Evolutionary conservation across 2,113 vertebrate genomes (phyloP).

Genomic region (Calcarius ornatus): DNA sequence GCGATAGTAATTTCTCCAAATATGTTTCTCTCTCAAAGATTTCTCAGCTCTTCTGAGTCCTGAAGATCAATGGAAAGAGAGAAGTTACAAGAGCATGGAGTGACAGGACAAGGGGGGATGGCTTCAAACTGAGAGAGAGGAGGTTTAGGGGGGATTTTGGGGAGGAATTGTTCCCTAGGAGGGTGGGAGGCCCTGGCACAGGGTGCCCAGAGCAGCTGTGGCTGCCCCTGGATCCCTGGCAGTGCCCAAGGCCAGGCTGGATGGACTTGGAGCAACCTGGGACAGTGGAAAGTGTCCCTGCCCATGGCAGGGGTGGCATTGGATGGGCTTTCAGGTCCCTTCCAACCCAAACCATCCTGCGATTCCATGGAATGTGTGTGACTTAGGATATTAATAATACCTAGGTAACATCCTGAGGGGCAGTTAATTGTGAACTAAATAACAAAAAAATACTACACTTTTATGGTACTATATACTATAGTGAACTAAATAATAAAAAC

Average conservation of each 20-base stretch:
- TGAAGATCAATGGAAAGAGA: background rate
- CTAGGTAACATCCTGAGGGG: background rate
- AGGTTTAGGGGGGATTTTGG: background rate
- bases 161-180: accelerated
- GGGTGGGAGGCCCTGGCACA: background rate
- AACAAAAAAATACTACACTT: background rate
- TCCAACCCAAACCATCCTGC: accelerated
- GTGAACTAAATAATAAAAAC: background rate
- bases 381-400: background rate
- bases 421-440: background rate
- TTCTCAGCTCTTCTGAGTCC: background rate
- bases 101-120: background rate
- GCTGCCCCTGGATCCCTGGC: background rate
- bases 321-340: accelerated
- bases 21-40: background rate
- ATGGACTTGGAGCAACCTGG: background rate
- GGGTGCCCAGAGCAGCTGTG: background rate
- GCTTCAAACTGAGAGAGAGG: background rate
- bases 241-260: background rate
- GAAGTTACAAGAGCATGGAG: accelerated
- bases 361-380: too few relatives aligned
- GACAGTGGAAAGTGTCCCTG: background rate
- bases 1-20: background rate
- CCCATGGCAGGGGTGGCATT: background rate
- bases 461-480: background rate